Percentiles rank a stretch among this genome's conserved stretches.
Evolutionary conservation across 64 coral and sea anemone species (phyloP).

Genomic region (Stichodactyla helianthus): DNA sequence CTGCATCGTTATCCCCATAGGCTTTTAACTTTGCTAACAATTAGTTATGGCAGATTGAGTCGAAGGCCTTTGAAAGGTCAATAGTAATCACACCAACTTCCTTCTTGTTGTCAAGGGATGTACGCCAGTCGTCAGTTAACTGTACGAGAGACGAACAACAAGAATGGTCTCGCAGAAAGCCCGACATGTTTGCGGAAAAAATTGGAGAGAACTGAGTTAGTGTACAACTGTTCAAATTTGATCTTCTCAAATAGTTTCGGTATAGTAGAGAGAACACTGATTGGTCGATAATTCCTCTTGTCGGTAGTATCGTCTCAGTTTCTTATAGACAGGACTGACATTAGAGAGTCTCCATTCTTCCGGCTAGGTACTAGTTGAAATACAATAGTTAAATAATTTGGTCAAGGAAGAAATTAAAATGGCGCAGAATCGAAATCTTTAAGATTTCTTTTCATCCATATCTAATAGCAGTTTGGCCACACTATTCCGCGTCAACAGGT

Average conservation of each 20-base stretch:
- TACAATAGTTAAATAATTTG: constrained; percentile 29
- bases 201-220: too few species aligned
- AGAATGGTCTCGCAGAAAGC: constrained; percentile 1
- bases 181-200: too few species aligned
- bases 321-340: constrained; percentile 48
- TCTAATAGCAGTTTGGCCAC: too few species aligned
- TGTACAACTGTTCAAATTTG: too few species aligned
- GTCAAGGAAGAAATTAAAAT: too few species aligned
- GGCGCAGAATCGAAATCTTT: too few species aligned
- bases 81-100: constrained; percentile 33
- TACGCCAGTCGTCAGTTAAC: constrained; percentile 34
- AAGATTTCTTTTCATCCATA: too few species aligned
- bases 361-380: constrained; percentile 8
- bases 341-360: constrained; percentile 42
- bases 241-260: constrained; percentile 32
- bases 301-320: too few species aligned
- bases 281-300: constrained; percentile 20
- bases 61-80: constrained; percentile 34
- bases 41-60: constrained; percentile 12
- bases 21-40: constrained; percentile 26
- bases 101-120: constrained; percentile 30
- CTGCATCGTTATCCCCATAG: constrained; percentile 23
- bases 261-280: constrained; percentile 35
- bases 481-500: too few species aligned
- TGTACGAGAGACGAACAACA: constrained; percentile 23